These are phyloP conservation scores for Caenorhabditis sinica DNA, from an alignment of 2,888 invertebrate genomes.

Conservation along the genomic window DNA sequence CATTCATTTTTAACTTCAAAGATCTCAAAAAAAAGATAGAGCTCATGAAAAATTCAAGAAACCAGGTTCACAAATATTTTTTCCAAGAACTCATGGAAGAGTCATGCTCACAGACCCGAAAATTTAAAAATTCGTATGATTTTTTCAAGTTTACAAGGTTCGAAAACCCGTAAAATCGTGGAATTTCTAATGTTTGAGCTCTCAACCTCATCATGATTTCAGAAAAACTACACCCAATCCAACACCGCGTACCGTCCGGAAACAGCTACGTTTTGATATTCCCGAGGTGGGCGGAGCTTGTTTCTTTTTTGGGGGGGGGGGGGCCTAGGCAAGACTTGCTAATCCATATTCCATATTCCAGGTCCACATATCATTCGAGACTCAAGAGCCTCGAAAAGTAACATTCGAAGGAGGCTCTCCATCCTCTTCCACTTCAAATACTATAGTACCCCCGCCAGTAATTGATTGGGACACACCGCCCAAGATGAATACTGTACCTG, in stretches of 20 bases:
- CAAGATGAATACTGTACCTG: constrained; percentile 39
- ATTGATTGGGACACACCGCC: constrained; percentile 69
- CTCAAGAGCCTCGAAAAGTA: constrained; percentile 68
- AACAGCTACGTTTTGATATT: constrained; percentile 74
- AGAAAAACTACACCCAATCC: constrained; percentile 58
- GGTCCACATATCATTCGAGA: constrained; percentile 70
- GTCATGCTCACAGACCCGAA: background rate
- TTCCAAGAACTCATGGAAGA: background rate
- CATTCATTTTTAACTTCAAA: too few species aligned
- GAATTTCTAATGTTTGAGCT: background rate
- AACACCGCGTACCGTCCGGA: constrained; percentile 63
- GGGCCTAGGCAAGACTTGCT: background rate
- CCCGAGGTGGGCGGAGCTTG: constrained; percentile 70
- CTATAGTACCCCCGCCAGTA: constrained; percentile 69
- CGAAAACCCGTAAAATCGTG: background rate
- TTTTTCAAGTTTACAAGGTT: background rate
- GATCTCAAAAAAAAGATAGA: too few species aligned
- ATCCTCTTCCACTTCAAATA: constrained; percentile 17
- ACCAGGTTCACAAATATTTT: too few species aligned
- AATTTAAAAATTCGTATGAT: background rate
- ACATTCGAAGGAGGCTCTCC: constrained; percentile 56
- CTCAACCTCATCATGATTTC: too few species aligned
- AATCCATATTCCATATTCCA: constrained; percentile 21
- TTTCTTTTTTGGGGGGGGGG: background rate
- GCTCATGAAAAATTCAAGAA: too few species aligned